Evolutionary conservation across 2,113 vertebrate genomes (phyloP).

Genomic region (Clarias batrachus): DNA sequence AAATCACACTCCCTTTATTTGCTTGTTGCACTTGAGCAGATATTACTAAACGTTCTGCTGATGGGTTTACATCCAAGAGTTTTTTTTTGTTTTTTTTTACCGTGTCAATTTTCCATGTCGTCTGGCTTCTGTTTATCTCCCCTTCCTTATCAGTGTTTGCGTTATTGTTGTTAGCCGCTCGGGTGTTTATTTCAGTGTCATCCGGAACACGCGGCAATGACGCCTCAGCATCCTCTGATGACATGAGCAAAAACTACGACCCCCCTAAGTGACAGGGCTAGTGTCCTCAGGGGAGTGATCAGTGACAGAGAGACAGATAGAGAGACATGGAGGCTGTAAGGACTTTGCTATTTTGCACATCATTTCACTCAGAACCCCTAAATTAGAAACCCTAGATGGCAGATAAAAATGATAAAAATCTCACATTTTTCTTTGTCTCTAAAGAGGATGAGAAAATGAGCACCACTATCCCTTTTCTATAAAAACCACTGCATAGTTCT

Average conservation of each 20-base stretch:
- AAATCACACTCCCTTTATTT: conserved; percentile 3
- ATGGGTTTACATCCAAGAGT: neutral
- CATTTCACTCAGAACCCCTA: conserved; percentile 1
- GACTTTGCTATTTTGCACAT: conserved; percentile 28
- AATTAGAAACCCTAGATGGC: conserved; percentile 17
- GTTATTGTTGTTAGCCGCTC: conserved; percentile 46
- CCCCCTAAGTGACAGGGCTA: conserved; percentile 32
- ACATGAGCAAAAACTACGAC: conserved; percentile 37
- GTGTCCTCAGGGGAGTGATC: conserved; percentile 41
- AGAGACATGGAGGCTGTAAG: neutral
- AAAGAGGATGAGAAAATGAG: neutral
- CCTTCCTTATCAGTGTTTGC: conserved; percentile 42
- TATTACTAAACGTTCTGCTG: conserved; percentile 31
- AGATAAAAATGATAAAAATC: neutral
- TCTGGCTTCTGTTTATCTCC: conserved; percentile 33
- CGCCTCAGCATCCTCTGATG: conserved; percentile 51
- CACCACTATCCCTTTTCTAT: neutral
- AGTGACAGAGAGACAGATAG: conserved; percentile 15
- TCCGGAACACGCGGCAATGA: conserved; percentile 28
- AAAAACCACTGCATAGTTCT: conserved; percentile 33
- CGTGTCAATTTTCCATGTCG: conserved; percentile 16
- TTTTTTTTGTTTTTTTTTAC: conserved; percentile 1
- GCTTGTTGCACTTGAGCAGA: neutral
- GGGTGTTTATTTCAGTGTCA: conserved; percentile 47
- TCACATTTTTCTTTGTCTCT: neutral